A percentile compares a stretch with the other conserved stretches of the same genome.
These are phyloP conservation scores for Mionectes olivaceus DNA, from an alignment of 2,797 vertebrate genomes.

Conservation along the genomic window DNA sequence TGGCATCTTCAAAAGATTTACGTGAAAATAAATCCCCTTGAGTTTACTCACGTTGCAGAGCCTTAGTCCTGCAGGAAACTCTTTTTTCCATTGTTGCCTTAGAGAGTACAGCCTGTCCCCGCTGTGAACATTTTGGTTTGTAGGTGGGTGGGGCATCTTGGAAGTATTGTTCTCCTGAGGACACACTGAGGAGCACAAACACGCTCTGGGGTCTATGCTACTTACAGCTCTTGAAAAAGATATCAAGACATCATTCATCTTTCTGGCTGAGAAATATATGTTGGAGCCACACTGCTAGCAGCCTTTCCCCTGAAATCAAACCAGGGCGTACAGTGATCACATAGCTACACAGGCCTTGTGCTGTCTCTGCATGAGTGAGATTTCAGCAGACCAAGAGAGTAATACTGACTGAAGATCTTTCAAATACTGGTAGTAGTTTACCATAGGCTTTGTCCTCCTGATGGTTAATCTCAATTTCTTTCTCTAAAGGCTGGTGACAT, in stretches of 20 bases:
- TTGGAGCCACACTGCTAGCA: neutral
- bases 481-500: neutral
- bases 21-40: neutral
- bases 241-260: neutral
- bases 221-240: neutral
- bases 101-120: neutral
- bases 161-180: constrained; percentile 17
- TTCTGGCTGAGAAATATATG: neutral
- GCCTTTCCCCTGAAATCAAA: neutral
- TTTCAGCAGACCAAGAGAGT: neutral
- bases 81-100: neutral
- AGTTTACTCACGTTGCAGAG: neutral
- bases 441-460: neutral
- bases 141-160: neutral
- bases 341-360: neutral
- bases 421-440: neutral
- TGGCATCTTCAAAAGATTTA: neutral
- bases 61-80: constrained; percentile 4
- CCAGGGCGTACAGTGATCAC: neutral
- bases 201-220: neutral
- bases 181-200: neutral
- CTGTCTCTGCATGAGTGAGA: neutral
- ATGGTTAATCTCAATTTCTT: neutral
- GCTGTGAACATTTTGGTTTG: neutral
- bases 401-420: neutral